Base-by-base conservation (phyloP, 2,797 vertebrate genomes). In the Gastrophryne carolinensis region DNA sequence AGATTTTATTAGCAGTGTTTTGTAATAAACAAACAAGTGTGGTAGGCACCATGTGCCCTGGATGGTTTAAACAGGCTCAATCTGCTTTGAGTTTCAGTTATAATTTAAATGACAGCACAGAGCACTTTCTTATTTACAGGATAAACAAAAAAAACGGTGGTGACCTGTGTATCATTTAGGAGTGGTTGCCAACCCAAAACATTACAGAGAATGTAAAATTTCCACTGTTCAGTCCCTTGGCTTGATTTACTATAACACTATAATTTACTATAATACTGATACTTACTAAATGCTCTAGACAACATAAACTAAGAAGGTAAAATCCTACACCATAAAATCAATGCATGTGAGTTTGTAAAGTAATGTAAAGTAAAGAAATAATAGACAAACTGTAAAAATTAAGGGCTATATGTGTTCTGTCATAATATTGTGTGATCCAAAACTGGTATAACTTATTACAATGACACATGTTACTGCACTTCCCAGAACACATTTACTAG, bases 121-220 rank as follows among this genome's bases (percentile, higher is more conserved):
- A 84, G 87, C 83, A 86, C 85, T 87, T 83, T 88, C 74, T 84
- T 92, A 84, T 92, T 92, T 90, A 86, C 75, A 91, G 84, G 81
- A 76, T 89, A 92, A 92, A 92, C 87, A 92, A 37, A 76, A 9
- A 74, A 81, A 80, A 84, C 76, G 84, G 82, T 80, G 81, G 69
- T 70, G 82, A 84, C 85, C 83, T 83, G 75, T 82, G 82, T 63
- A 81, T 79, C 71, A 80, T 73, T 78, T 80, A 81, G 81, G 80
- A 75, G 81, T 2, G 6, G 66, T 57, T 87, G 87, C 87, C 84
- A 87, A 90, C 81, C 84, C 86, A 84, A 85, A 90, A 89, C 85
- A 90, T 73, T 81, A 63, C 71, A 79, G 24, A 77, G 44, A 83
- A 82, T 78, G 35, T 66, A 76, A 73, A 80, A 83, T 78, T 79